Percentiles rank a stretch among this genome's conserved stretches.
phyloP scores from a whole-genome alignment of 2,113 vertebrate species.

The Podiceps cristatus region DNA sequence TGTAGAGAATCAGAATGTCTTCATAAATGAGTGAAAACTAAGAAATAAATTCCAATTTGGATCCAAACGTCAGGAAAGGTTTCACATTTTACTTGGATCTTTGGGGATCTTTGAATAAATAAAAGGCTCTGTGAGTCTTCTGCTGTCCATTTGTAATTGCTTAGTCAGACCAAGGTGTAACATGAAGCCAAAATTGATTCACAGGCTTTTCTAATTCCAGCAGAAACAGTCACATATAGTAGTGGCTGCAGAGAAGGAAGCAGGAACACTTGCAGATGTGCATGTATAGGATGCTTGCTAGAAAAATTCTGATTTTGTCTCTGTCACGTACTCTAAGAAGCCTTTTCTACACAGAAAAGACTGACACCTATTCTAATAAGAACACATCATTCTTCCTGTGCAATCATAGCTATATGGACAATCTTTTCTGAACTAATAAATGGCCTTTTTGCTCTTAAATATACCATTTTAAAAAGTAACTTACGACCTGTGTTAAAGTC shows the following conservation, averaged over 20 bases:
- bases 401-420: not conserved
- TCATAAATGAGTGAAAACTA: not conserved
- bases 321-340: not conserved
- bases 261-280: not conserved
- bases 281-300: not conserved
- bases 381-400: not conserved
- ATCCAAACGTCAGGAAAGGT: not conserved
- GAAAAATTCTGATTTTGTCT: not conserved
- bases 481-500: not conserved
- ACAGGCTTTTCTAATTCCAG: slow-evolving; percentile 2
- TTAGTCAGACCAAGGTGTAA: slow-evolving; percentile 2
- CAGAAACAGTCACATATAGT: not conserved
- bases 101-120: not conserved
- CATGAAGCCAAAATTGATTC: not conserved
- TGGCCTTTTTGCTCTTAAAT: not conserved
- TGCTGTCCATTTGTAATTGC: not conserved
- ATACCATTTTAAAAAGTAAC: not conserved
- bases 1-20: not conserved
- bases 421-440: not conserved
- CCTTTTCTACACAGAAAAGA: not conserved
- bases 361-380: not conserved
- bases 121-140: not conserved
- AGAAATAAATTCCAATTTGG: not conserved
- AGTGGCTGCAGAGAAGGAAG: not conserved
- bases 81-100: not conserved